phyloP scores from a whole-genome alignment of 1,140 invertebrate genomes.

The Trichonephila clavipes region DNA sequence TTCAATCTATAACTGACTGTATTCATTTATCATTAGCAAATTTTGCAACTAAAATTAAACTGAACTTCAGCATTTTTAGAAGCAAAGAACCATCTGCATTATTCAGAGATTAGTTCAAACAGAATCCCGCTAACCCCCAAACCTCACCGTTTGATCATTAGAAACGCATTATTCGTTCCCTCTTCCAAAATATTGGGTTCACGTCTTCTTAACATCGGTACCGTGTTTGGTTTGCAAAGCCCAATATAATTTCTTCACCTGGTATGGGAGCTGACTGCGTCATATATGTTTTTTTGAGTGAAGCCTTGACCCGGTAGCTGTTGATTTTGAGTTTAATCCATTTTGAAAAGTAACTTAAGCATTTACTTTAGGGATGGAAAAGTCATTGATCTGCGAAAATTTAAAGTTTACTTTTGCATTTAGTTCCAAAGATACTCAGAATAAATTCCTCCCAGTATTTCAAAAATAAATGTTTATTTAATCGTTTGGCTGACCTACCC shows the following conservation, averaged over 20 bases:
- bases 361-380: neutral
- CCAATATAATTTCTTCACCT: constrained; percentile 9
- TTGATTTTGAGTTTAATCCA: constrained; percentile 27
- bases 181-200: neutral
- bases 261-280: neutral
- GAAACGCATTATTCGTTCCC: constrained; percentile 45
- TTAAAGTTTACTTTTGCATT: neutral
- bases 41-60: constrained; percentile 36
- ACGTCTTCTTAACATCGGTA: neutral
- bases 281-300: neutral
- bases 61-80: neutral
- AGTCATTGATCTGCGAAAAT: neutral
- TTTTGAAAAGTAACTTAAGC: constrained; percentile 40
- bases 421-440: neutral
- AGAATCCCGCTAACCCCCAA: neutral
- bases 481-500: neutral
- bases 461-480: neutral
- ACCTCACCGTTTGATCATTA: constrained; percentile 45
- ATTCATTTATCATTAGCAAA: constrained; percentile 25
- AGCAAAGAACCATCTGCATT: neutral
- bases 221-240: constrained; percentile 49
- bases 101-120: constrained; percentile 55
- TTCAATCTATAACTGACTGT: neutral
- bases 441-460: neutral
- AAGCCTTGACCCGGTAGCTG: neutral